Percentiles rank a stretch among this genome's conserved stretches.
These are phyloP conservation scores for Carcinoscorpius rotundicauda DNA, from an alignment of 1,140 invertebrate species.

Conservation along the genomic window DNA sequence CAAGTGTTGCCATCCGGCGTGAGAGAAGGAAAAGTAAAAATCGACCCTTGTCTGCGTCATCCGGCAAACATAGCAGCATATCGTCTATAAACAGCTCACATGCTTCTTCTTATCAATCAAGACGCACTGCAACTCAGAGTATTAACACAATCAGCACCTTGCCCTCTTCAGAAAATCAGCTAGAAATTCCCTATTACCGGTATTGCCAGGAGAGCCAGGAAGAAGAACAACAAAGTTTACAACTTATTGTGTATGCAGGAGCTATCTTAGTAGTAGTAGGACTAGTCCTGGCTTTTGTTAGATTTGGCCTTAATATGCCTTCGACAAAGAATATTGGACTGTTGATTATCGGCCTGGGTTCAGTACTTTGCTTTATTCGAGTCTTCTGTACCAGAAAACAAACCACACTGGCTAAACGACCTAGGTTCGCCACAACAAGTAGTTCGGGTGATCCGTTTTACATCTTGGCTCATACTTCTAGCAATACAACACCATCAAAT, in stretches of 20 bases:
- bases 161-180: not conserved
- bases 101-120: not conserved
- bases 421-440: not conserved
- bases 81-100: not conserved
- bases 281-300: conserved; percentile 1
- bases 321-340: not conserved
- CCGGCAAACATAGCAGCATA: not conserved
- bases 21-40: conserved; percentile 9
- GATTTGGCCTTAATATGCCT: not conserved
- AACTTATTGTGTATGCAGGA: conserved; percentile 1
- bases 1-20: conserved; percentile 18
- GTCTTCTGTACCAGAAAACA: not conserved
- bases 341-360: conserved; percentile 5
- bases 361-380: not conserved
- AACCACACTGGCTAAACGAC: not conserved
- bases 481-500: not conserved
- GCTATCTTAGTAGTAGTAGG: conserved; percentile 1
- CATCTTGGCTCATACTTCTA: not conserved
- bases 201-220: not conserved
- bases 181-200: not conserved
- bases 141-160: conserved; percentile 8
- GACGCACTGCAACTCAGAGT: not conserved
- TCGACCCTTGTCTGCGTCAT: not conserved
- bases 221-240: not conserved
- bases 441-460: not conserved